Percentiles rank a stretch among this genome's conserved stretches.
Evolutionary conservation across 2,888 invertebrate genomes (phyloP).

Genomic region (Nipponacmea schrenckii): DNA sequence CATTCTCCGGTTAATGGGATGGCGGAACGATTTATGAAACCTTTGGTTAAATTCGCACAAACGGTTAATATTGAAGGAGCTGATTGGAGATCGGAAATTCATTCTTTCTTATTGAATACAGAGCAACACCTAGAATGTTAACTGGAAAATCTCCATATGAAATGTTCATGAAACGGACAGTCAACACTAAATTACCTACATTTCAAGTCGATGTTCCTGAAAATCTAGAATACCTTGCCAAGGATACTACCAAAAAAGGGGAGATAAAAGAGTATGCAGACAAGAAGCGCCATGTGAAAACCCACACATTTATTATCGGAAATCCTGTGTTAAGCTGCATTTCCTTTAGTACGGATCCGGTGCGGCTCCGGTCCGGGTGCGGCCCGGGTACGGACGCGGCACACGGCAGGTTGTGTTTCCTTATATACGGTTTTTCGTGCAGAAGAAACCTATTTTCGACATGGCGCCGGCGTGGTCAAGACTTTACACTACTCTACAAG

Average conservation of each 20-base stretch:
- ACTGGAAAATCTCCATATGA: background rate
- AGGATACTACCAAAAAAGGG: constrained; percentile 12
- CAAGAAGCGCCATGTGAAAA: constrained; percentile 6
- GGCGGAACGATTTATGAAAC: constrained; percentile 39
- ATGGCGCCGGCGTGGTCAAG: too few relatives aligned
- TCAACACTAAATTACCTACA: background rate
- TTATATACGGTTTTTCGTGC: too few relatives aligned
- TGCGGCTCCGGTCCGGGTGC: too few relatives aligned
- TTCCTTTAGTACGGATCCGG: too few relatives aligned
- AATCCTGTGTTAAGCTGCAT: constrained; percentile 22
- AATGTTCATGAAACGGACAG: background rate
- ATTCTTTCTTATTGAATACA: background rate
- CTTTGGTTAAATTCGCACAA: constrained; percentile 13
- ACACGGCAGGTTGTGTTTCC: too few relatives aligned
- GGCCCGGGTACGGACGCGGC: too few relatives aligned
- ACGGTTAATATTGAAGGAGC: background rate
- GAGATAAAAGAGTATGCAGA: too few relatives aligned
- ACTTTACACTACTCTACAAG: too few relatives aligned
- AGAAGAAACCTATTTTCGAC: too few relatives aligned
- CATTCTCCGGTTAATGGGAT: constrained; percentile 38
- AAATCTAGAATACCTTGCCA: background rate
- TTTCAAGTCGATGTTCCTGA: background rate
- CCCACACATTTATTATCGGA: background rate
- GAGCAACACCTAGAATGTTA: background rate
- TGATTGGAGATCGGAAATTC: background rate